Evolutionary conservation across 2,888 invertebrate species (phyloP).

Genomic region (Ariolimax columbianus): DNA sequence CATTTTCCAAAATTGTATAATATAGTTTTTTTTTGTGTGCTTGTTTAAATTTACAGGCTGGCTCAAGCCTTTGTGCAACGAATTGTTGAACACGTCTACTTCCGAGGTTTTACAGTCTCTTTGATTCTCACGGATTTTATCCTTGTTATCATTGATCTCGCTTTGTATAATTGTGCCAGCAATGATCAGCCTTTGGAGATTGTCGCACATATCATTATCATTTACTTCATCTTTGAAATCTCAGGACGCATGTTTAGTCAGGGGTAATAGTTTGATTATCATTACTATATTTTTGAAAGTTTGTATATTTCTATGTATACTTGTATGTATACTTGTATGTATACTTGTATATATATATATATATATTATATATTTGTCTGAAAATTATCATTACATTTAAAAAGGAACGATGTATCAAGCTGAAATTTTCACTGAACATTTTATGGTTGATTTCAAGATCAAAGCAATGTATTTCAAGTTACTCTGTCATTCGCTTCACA

Average conservation of each 20-base stretch:
- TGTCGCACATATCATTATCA: slow-evolving; percentile 77
- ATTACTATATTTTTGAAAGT: not conserved
- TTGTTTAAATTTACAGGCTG: slow-evolving; percentile 54
- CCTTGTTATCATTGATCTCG: slow-evolving; percentile 72
- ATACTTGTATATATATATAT: not conserved
- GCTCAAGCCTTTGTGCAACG: slow-evolving; percentile 60
- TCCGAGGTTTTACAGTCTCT: slow-evolving; percentile 71
- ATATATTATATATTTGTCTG: not conserved
- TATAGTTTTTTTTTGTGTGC: not conserved
- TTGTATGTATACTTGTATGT: too few species aligned
- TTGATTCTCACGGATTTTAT: slow-evolving; percentile 73
- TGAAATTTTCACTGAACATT: too few species aligned
- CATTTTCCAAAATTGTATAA: too few species aligned
- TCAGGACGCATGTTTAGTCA: slow-evolving; percentile 77
- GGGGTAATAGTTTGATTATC: slow-evolving; percentile 69
- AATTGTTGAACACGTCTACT: slow-evolving; percentile 70
- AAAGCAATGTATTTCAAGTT: too few species aligned
- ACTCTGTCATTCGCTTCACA: too few species aligned
- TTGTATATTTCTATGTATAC: not conserved
- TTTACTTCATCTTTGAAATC: slow-evolving; percentile 79
- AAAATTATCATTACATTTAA: too few species aligned
- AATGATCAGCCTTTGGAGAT: slow-evolving; percentile 67
- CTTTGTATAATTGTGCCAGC: slow-evolving; percentile 59
- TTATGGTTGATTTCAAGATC: too few species aligned
- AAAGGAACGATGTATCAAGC: too few species aligned